Percentiles rank a stretch among this genome's conserved stretches.
Evolutionary conservation across 1,140 invertebrate genomes (phyloP).

Genomic region (Xylocopa sonorina): DNA sequence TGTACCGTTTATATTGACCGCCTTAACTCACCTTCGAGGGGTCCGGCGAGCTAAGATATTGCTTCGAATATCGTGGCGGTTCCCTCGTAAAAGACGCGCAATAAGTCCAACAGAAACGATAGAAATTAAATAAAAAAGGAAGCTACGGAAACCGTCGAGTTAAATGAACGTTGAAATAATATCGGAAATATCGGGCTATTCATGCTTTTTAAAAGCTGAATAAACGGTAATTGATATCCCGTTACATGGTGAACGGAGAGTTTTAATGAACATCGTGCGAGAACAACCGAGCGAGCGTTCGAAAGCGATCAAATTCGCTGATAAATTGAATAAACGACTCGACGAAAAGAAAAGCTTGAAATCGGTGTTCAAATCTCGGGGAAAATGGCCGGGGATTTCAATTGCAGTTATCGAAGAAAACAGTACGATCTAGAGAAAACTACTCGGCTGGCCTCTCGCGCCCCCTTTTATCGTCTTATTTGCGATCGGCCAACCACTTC

Average conservation of each 20-base stretch:
- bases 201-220: no score
- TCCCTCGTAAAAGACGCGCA: no score
- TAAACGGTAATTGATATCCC: neutral
- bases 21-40: neutral
- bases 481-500: conserved; percentile 42
- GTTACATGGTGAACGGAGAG: neutral
- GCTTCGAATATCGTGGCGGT: no score
- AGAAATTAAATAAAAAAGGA: no score
- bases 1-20: neutral
- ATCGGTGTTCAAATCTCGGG: neutral
- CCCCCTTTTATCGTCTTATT: conserved; percentile 40
- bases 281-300: no score
- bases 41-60: no score
- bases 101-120: no score
- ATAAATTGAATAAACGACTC: no score
- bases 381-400: conserved; percentile 3
- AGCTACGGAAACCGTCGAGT: no score
- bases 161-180: no score
- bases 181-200: no score
- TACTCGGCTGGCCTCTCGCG: conserved; percentile 15
- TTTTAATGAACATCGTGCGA: neutral
- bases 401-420: conserved; percentile 35
- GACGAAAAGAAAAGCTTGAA: neutral
- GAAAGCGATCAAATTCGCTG: no score
- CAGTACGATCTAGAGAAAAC: conserved; percentile 4